Evolutionary conservation across 1,140 invertebrate genomes (phyloP).

Genomic region (Anastrepha obliqua): DNA sequence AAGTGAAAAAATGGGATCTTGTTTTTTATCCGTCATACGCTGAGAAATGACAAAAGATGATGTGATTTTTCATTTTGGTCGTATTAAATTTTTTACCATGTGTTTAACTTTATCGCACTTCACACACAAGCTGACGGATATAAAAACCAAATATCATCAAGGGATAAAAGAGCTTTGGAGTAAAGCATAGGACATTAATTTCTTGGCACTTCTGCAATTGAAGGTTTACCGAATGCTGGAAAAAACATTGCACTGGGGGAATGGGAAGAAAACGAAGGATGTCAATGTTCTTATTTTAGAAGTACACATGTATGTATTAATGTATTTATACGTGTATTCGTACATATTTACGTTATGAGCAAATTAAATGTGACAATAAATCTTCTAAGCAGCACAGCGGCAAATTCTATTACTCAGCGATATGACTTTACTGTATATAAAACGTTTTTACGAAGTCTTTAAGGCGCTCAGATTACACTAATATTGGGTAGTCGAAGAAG

Average conservation of each 20-base stretch:
- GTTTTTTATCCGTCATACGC: not conserved
- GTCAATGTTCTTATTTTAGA: not conserved
- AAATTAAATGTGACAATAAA: too few species aligned
- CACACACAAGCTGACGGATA: not conserved
- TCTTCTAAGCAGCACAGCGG: too few species aligned
- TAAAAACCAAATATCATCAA: not conserved
- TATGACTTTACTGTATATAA: too few species aligned
- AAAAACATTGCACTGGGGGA: not conserved
- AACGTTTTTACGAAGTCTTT: too few species aligned
- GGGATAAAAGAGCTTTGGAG: not conserved
- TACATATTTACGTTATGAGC: too few species aligned
- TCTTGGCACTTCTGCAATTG: not conserved
- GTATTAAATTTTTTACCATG: not conserved
- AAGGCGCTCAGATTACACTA: too few species aligned
- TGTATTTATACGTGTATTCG: not conserved
- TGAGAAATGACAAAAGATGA: not conserved
- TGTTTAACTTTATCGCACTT: conserved; percentile 15
- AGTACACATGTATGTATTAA: not conserved
- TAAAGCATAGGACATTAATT: conserved; percentile 13
- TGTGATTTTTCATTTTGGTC: conserved; percentile 49
- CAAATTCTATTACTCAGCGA: too few species aligned
- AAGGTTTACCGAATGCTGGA: not conserved
- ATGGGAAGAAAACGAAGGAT: not conserved
- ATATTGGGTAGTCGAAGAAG: too few species aligned
- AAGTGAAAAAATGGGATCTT: not conserved